Conservation (phyloP, 1,140 invertebrate genomes). For the Heterodera carotae region DNA sequence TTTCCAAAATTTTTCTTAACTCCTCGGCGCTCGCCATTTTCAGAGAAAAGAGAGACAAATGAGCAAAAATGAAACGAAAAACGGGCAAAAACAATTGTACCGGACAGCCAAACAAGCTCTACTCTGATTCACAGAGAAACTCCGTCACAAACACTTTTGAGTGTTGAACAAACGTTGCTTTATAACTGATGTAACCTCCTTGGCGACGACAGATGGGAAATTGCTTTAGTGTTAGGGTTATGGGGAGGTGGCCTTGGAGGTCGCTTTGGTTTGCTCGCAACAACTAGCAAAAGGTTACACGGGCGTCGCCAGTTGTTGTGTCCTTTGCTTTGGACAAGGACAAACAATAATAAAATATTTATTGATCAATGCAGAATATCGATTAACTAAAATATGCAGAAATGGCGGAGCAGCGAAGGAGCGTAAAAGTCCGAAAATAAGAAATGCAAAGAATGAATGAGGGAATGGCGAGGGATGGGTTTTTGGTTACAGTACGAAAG, state of each 20-base stretch:
- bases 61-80: background rate
- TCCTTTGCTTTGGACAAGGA: too few relatives aligned
- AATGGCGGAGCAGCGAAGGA: too few relatives aligned
- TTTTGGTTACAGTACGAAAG: too few relatives aligned
- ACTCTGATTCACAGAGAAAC: background rate
- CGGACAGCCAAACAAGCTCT: background rate
- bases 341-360: background rate
- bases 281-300: background rate
- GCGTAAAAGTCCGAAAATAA: too few relatives aligned
- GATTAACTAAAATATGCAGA: too few relatives aligned
- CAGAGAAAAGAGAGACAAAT: background rate
- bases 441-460: too few relatives aligned
- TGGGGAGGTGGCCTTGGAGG: background rate
- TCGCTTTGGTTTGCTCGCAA: background rate
- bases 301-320: background rate
- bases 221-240: background rate
- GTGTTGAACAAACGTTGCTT: too few relatives aligned
- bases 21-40: background rate
- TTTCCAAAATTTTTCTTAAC: background rate
- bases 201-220: background rate
- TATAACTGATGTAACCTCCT: background rate
- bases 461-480: too few relatives aligned
- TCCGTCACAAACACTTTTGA: too few relatives aligned
- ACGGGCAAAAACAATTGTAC: too few relatives aligned
- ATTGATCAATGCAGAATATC: too few relatives aligned